Percentiles rank a stretch among this genome's conserved stretches.
Evolutionary conservation across 2,797 vertebrate genomes (phyloP).

Genomic region (Strix occidentalis): DNA sequence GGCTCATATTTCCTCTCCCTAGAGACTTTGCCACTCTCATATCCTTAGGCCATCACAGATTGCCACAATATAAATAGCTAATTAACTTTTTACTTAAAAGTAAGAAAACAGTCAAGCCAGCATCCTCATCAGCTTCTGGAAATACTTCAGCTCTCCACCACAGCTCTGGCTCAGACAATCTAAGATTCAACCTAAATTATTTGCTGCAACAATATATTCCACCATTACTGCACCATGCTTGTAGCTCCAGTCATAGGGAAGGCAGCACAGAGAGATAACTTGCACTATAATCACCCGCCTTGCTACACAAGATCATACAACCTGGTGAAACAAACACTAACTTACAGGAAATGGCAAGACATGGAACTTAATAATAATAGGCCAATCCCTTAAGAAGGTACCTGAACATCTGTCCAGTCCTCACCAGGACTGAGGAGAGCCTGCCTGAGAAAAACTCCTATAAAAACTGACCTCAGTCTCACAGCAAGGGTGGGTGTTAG

Average conservation of each 20-base stretch:
- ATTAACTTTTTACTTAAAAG: constrained; percentile 64
- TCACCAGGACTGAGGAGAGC: background rate
- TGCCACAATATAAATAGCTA: constrained; percentile 52
- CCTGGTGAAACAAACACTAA: background rate
- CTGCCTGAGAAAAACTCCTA: background rate
- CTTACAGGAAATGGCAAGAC: background rate
- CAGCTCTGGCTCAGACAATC: background rate
- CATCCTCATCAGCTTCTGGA: background rate
- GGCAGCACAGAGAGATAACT: background rate
- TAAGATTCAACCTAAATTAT: background rate
- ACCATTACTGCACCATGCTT: background rate
- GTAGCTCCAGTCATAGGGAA: background rate
- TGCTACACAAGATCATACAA: background rate
- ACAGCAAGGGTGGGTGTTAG: background rate
- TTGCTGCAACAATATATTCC: background rate
- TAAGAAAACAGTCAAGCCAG: constrained; percentile 19
- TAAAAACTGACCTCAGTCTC: background rate
- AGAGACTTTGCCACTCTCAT: background rate
- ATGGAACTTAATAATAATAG: background rate
- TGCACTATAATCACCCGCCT: background rate
- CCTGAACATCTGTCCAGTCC: background rate
- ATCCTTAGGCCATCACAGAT: constrained; percentile 35
- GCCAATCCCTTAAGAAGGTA: background rate
- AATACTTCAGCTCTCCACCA: background rate
- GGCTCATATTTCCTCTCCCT: background rate